phyloP scores from a whole-genome alignment of 2,797 vertebrate genomes.

The Cryptoprocta ferox region DNA sequence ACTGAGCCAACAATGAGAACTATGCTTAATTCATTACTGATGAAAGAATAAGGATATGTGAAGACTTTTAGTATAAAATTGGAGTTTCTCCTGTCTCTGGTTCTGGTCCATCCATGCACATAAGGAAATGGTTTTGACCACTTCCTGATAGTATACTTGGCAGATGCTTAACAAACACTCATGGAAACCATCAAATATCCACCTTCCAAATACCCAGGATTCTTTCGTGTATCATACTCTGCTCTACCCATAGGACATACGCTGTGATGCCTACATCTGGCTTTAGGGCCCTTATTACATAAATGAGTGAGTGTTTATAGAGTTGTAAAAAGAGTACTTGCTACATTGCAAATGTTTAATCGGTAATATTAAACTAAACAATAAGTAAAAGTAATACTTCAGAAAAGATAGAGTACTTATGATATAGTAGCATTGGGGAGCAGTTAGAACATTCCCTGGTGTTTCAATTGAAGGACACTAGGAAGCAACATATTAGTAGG shows the following conservation, averaged over 20 bases:
- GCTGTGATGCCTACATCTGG: not conserved
- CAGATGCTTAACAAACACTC: not conserved
- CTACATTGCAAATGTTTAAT: not conserved
- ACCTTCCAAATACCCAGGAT: not conserved
- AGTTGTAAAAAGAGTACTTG: not conserved
- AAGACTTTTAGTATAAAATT: not conserved
- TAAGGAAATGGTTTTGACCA: not conserved
- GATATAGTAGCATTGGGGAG: not conserved
- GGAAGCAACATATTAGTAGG: not conserved
- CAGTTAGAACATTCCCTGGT: not conserved
- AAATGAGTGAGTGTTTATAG: constrained; percentile 22
- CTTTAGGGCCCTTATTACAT: not conserved
- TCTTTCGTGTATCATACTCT: not conserved
- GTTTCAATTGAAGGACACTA: not conserved
- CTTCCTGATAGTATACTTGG: not conserved
- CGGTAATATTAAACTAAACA: not conserved
- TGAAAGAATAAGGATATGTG: not conserved
- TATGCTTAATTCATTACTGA: not conserved
- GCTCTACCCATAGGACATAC: not conserved
- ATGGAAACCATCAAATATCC: not conserved
- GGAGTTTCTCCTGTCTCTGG: not conserved
- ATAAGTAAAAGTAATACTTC: not conserved
- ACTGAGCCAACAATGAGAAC: not conserved
- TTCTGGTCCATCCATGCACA: not conserved
- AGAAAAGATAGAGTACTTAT: not conserved